A percentile compares a stretch with the other conserved stretches of the same genome.
Evolutionary conservation across 2,888 invertebrate species (phyloP).

Genomic region (Julus scanicus): DNA sequence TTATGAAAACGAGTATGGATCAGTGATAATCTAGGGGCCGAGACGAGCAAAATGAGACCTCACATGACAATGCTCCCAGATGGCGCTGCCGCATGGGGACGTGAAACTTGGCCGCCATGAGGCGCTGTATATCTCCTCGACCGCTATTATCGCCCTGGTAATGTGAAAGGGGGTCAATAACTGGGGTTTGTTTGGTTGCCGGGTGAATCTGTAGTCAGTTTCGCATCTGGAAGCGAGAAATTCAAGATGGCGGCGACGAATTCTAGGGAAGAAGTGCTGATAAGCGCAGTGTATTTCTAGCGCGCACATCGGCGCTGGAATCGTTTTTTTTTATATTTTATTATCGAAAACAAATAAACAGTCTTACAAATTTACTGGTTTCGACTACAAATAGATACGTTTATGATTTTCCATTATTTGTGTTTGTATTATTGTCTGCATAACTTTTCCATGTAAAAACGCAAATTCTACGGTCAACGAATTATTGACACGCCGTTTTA

Average conservation of each 20-base stretch:
- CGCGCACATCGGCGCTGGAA: neutral
- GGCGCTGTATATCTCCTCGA: neutral
- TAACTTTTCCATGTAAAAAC: neutral
- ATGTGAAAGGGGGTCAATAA: neutral
- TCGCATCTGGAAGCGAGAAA: neutral
- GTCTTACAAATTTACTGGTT: neutral
- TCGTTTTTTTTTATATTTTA: neutral
- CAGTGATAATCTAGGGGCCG: neutral
- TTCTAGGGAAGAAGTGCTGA: neutral
- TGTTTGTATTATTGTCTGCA: neutral
- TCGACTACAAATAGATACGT: neutral
- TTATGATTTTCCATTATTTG: neutral
- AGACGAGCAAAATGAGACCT: neutral
- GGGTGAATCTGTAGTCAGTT: too few relatives aligned
- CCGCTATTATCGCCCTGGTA: neutral
- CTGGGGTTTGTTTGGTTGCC: neutral
- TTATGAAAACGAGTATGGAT: neutral
- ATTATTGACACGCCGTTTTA: neutral
- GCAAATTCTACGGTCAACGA: neutral
- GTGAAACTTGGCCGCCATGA: neutral
- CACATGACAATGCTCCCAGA: neutral
- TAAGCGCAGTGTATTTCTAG: neutral
- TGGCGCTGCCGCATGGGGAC: neutral
- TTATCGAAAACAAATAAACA: neutral
- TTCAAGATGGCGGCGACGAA: neutral